Evolutionary conservation across 2,888 invertebrate genomes (phyloP).

Genomic region (Leptinotarsa juncta): DNA sequence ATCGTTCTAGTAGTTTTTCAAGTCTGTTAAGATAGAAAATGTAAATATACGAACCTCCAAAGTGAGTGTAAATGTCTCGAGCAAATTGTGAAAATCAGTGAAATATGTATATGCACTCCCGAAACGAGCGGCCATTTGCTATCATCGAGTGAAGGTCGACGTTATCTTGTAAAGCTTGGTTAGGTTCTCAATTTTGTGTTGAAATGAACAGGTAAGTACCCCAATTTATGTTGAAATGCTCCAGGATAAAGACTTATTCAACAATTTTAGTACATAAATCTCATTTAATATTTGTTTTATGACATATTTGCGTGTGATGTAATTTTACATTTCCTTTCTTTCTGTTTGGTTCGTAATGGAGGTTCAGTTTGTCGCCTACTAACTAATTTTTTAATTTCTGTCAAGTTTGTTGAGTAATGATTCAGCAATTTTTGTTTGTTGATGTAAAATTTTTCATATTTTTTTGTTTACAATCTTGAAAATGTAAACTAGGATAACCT

Average conservation of each 20-base stretch:
- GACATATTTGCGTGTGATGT: slow-evolving; percentile 56
- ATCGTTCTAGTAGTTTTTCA: slow-evolving; percentile 22
- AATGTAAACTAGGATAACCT: slow-evolving; percentile 64
- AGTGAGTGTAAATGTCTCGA: not conserved
- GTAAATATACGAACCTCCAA: slow-evolving; percentile 22
- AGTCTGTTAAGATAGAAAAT: slow-evolving; percentile 21
- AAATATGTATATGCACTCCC: slow-evolving; percentile 22
- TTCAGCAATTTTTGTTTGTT: slow-evolving; percentile 27
- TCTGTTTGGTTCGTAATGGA: slow-evolving; percentile 56
- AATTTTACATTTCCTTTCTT: slow-evolving; percentile 60
- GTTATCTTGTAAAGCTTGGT: slow-evolving; percentile 64
- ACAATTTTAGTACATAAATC: slow-evolving; percentile 22
- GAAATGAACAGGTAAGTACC: slow-evolving; percentile 59
- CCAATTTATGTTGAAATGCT: slow-evolving; percentile 35
- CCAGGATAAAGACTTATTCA: slow-evolving; percentile 1
- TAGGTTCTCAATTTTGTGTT: slow-evolving; percentile 63
- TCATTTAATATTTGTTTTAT: not conserved
- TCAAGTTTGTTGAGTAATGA: slow-evolving; percentile 32
- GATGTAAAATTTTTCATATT: slow-evolving; percentile 16
- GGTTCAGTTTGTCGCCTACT: slow-evolving; percentile 54
- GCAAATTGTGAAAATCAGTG: slow-evolving; percentile 27
- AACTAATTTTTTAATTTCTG: slow-evolving; percentile 25
- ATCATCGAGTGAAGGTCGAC: slow-evolving; percentile 61
- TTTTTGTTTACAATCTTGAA: slow-evolving; percentile 65
- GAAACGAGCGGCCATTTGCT: slow-evolving; percentile 60